phyloP scores from a whole-genome alignment of 2,113 vertebrate genomes.

The Chloropsis cyanopogon region DNA sequence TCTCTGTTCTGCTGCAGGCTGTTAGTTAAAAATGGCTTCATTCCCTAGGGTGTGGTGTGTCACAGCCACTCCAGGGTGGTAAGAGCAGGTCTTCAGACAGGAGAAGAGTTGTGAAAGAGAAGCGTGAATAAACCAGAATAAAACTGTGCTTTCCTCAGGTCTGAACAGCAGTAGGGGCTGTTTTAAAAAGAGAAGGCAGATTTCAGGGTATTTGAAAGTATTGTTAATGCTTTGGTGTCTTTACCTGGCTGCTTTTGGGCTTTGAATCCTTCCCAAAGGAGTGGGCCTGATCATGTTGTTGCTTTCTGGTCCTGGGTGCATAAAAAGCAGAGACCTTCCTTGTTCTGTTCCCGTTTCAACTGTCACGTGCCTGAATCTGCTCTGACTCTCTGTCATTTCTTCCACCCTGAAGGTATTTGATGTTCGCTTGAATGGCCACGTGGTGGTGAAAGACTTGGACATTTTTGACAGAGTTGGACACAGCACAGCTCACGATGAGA shows the following conservation, averaged over 20 bases:
- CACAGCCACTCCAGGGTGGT: neutral
- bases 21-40: neutral
- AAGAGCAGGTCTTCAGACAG: neutral
- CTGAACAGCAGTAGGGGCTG: neutral
- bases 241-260: neutral
- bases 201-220: neutral
- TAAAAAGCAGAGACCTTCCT: neutral
- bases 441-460: conserved; percentile 96
- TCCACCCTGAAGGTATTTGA: conserved; percentile 87
- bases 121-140: neutral
- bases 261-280: neutral
- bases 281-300: neutral
- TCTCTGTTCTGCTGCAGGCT: neutral
- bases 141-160: neutral
- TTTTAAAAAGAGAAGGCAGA: neutral
- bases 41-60: neutral
- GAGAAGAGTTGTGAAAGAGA: neutral
- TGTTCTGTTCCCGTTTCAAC: neutral
- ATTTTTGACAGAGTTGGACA: conserved; percentile 98
- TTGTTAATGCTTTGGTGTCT: neutral
- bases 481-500: conserved; percentile 96
- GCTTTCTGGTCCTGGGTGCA: neutral
- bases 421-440: conserved; percentile 91
- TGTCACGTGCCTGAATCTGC: neutral
- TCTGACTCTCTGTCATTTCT: conserved; percentile 26